Evolutionary conservation across 2,113 vertebrate species (phyloP).

Genomic region (Progne subis): DNA sequence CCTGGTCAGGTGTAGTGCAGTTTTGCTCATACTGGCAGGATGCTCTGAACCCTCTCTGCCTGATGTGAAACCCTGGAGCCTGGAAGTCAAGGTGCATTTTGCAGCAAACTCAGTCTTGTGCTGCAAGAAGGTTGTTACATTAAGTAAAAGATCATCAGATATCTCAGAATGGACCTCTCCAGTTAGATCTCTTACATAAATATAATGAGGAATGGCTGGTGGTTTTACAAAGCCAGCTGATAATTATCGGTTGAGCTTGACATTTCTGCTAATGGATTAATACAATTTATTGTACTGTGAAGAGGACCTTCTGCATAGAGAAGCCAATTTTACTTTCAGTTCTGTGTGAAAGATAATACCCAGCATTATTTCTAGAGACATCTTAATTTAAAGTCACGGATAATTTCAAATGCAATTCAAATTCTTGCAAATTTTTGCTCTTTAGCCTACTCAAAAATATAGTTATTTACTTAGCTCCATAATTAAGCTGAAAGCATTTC

Average conservation of each 20-base stretch:
- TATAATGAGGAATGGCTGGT: constrained; percentile 31
- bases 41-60: not conserved
- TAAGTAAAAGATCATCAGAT: not conserved
- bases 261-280: constrained; percentile 44
- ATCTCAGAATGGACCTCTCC: constrained; percentile 2
- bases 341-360: not conserved
- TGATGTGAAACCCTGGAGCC: not conserved
- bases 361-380: not conserved
- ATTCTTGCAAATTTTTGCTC: not conserved
- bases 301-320: not conserved
- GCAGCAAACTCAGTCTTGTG: not conserved
- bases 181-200: constrained; percentile 22
- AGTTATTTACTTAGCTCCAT: constrained; percentile 1
- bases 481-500: not conserved
- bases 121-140: not conserved
- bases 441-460: not conserved
- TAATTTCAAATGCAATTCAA: constrained; percentile 6
- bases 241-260: constrained; percentile 52
- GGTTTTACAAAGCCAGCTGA: constrained; percentile 13
- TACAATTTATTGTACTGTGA: constrained; percentile 15
- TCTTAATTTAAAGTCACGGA: constrained; percentile 29
- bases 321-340: constrained; percentile 19
- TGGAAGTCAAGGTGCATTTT: not conserved
- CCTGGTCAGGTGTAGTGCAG: too few species aligned
- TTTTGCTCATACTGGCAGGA: not conserved